A percentile compares a stretch with the other conserved stretches of the same genome.
Conservation (phyloP, 2,888 invertebrate genomes). For the Folsomia manolachei region DNA sequence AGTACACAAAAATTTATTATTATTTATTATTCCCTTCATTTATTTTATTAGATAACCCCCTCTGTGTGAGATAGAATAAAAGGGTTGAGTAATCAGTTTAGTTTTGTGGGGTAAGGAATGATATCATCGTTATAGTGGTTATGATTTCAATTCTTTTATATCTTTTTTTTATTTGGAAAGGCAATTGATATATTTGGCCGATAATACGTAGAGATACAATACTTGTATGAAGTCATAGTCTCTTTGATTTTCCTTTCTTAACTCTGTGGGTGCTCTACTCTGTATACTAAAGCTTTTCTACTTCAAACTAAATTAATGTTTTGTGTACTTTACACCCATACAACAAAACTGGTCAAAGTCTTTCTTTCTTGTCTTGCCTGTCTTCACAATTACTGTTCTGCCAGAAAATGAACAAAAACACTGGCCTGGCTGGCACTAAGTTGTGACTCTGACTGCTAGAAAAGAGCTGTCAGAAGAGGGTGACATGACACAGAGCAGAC, state of each 20-base stretch:
- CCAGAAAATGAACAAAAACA: not conserved
- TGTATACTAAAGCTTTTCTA: too few species aligned
- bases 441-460: too few species aligned
- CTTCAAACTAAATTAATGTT: too few species aligned
- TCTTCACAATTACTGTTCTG: not conserved
- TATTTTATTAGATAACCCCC: not conserved
- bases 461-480: not conserved
- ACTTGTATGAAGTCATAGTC: too few species aligned
- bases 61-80: not conserved
- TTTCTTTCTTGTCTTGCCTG: not conserved
- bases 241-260: too few species aligned
- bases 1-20: not conserved
- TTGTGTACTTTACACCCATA: not conserved
- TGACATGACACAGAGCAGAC: not conserved
- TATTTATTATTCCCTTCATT: not conserved
- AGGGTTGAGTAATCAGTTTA: not conserved
- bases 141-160: not conserved
- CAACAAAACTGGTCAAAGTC: not conserved
- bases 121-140: not conserved
- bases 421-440: too few species aligned
- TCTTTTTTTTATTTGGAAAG: not conserved
- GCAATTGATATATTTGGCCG: not conserved
- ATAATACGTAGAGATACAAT: too few species aligned
- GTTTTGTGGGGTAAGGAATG: not conserved
- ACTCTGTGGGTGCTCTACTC: too few species aligned